Percentiles rank a stretch among this genome's conserved stretches.
Conservation (phyloP, 2,888 invertebrate genomes). For the Nomada lathburiana region DNA sequence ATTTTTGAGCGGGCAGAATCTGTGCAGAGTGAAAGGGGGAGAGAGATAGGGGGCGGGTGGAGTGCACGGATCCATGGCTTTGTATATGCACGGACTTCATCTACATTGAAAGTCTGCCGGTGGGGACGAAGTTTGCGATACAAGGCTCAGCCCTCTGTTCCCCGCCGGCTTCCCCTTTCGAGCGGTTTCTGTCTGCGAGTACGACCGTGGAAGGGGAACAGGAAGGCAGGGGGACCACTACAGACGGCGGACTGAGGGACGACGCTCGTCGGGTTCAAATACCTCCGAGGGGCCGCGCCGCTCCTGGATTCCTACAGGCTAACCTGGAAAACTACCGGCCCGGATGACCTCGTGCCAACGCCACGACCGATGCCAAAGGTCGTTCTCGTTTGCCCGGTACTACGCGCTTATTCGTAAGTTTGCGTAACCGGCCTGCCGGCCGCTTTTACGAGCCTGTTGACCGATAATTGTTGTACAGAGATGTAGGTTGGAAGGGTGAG, state of each 20-base stretch:
- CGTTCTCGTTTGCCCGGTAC: slow-evolving; percentile 43
- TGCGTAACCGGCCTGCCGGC: slow-evolving; percentile 12
- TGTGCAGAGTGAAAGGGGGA: neutral
- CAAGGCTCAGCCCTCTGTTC: slow-evolving; percentile 44
- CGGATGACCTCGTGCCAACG: slow-evolving; percentile 62
- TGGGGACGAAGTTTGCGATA: slow-evolving; percentile 59
- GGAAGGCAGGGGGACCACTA: slow-evolving; percentile 47
- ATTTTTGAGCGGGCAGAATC: slow-evolving; percentile 12
- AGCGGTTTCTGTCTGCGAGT: slow-evolving; percentile 59
- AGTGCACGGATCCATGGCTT: slow-evolving; percentile 28
- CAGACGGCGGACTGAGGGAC: slow-evolving; percentile 66
- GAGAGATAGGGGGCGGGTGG: neutral
- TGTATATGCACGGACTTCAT: slow-evolving; percentile 53
- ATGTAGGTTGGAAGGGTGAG: neutral
- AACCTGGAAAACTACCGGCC: slow-evolving; percentile 67
- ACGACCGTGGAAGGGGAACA: slow-evolving; percentile 43
- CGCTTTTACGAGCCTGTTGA: neutral
- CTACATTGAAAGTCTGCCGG: slow-evolving; percentile 47
- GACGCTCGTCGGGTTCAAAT: slow-evolving; percentile 74
- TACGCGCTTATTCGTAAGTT: slow-evolving; percentile 39
- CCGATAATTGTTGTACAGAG: neutral
- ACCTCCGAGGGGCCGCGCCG: slow-evolving; percentile 72
- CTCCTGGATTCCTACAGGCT: slow-evolving; percentile 67
- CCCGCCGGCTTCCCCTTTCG: slow-evolving; percentile 52
- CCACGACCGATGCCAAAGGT: slow-evolving; percentile 55